A percentile compares a stretch with the other conserved stretches of the same genome.
phyloP scores from a whole-genome alignment of 1,140 invertebrate genomes.

The Aethina tumida region DNA sequence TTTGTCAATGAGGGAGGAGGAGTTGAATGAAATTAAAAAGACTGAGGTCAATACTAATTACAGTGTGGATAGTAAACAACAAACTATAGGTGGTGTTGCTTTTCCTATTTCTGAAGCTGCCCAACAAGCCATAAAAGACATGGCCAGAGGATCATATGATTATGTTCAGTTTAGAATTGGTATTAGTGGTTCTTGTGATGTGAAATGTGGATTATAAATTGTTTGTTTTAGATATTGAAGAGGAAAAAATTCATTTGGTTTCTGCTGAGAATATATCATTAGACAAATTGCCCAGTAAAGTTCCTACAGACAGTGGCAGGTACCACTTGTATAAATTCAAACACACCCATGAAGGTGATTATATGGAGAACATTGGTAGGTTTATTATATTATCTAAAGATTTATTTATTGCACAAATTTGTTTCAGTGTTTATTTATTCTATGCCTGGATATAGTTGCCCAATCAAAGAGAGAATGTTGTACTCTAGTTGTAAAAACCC shows the following conservation, averaged over 20 bases:
- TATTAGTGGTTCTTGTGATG: slow-evolving; percentile 20
- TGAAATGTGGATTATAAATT: neutral
- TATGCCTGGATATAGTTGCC: slow-evolving; percentile 89
- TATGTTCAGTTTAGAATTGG: slow-evolving; percentile 71
- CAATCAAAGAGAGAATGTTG: slow-evolving; percentile 94
- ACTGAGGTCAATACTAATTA: slow-evolving; percentile 69
- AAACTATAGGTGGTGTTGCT: slow-evolving; percentile 81
- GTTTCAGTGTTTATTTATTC: slow-evolving; percentile 93
- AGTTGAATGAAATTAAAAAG: slow-evolving; percentile 69
- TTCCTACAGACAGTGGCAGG: slow-evolving; percentile 75
- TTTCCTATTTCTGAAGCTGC: slow-evolving; percentile 87
- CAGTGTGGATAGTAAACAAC: slow-evolving; percentile 74
- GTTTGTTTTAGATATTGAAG: slow-evolving; percentile 50
- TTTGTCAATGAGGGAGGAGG: slow-evolving; percentile 81
- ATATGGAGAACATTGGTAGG: slow-evolving; percentile 69
- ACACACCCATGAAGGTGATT: slow-evolving; percentile 88
- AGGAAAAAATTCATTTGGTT: slow-evolving; percentile 69
- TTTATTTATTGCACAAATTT: slow-evolving; percentile 1
- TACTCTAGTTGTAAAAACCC: slow-evolving; percentile 94
- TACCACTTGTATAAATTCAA: slow-evolving; percentile 90
- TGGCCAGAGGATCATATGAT: slow-evolving; percentile 53
- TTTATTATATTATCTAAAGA: slow-evolving; percentile 8
- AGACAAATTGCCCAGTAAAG: slow-evolving; percentile 56
- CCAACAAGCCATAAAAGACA: slow-evolving; percentile 58
- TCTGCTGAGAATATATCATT: slow-evolving; percentile 49